Percentiles rank a stretch among this genome's conserved stretches.
Evolutionary conservation across 2,888 invertebrate species (phyloP).

Genomic region (Hoplodrina ambigua): DNA sequence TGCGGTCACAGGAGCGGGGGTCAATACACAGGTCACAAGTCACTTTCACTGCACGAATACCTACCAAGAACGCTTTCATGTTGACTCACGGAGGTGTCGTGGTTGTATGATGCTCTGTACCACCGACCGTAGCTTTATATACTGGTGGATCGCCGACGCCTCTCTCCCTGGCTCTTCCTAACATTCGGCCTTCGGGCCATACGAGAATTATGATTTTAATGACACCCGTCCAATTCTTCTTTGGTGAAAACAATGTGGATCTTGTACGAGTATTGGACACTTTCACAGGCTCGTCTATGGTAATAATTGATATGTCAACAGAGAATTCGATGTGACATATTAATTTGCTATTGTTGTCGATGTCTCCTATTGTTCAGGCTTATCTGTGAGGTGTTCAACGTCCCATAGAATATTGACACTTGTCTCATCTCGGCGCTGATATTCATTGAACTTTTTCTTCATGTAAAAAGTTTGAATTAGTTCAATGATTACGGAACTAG

Average conservation of each 20-base stretch:
- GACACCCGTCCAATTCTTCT: slow-evolving; percentile 87
- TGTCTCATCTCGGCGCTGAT: slow-evolving; percentile 10
- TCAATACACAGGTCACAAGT: slow-evolving; percentile 84
- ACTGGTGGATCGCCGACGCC: slow-evolving; percentile 82
- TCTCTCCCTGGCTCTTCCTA: slow-evolving; percentile 90
- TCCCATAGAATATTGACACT: slow-evolving; percentile 12
- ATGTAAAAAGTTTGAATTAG: slow-evolving; percentile 23
- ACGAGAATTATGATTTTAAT: slow-evolving; percentile 90
- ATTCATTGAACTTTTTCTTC: slow-evolving; percentile 37
- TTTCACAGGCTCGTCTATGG: slow-evolving; percentile 76
- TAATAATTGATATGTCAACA: slow-evolving; percentile 64
- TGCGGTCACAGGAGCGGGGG: slow-evolving; percentile 77
- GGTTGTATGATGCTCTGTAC: slow-evolving; percentile 88
- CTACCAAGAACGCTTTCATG: slow-evolving; percentile 91
- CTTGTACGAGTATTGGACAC: slow-evolving; percentile 76
- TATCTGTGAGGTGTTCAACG: slow-evolving; percentile 15
- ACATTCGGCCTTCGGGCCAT: slow-evolving; percentile 89
- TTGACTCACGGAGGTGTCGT: slow-evolving; percentile 88
- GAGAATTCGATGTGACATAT: slow-evolving; percentile 46
- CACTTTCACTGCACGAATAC: slow-evolving; percentile 89
- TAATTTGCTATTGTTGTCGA: slow-evolving; percentile 41
- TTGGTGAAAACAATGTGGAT: slow-evolving; percentile 88
- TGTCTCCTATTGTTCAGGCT: slow-evolving; percentile 34
- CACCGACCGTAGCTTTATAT: slow-evolving; percentile 83
- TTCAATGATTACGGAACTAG: slow-evolving; percentile 42